Conservation (phyloP, 2,888 invertebrate genomes). For the Panzeria rudis region DNA sequence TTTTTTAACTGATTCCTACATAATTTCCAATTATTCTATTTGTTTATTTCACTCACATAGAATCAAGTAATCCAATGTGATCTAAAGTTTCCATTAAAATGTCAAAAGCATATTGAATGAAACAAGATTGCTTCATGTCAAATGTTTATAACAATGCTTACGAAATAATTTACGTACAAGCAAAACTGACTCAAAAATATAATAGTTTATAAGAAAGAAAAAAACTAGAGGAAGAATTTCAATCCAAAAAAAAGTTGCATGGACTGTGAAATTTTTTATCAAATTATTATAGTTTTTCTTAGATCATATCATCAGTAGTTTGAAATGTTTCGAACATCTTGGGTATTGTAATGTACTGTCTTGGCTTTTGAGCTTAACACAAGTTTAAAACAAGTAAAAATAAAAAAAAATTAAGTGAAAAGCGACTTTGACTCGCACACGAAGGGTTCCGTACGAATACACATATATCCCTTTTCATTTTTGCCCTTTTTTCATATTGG, state of each 20-base stretch:
- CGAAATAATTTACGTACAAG: neutral
- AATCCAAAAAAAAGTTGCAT: neutral
- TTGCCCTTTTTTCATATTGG: too few relatives aligned
- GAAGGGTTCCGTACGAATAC: too few relatives aligned
- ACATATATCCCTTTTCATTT: too few relatives aligned
- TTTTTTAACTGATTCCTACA: neutral
- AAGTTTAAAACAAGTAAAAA: neutral
- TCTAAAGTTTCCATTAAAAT: constrained; percentile 33
- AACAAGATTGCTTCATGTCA: neutral
- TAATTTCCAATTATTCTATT: neutral
- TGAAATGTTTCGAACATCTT: neutral
- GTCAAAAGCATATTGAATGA: neutral
- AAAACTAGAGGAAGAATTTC: neutral
- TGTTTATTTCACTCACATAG: neutral
- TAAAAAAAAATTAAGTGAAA: too few relatives aligned
- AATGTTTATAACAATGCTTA: neutral
- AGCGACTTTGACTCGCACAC: too few relatives aligned
- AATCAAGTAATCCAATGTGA: neutral
- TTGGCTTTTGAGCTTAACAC: neutral
- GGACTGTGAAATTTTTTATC: neutral
- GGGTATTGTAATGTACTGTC: neutral
- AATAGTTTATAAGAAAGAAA: neutral
- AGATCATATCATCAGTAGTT: constrained; percentile 18
- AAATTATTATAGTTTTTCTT: too few relatives aligned
- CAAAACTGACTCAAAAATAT: neutral